Conservation (phyloP, 2,113 vertebrate species). For the Falcunculus frontatus region DNA sequence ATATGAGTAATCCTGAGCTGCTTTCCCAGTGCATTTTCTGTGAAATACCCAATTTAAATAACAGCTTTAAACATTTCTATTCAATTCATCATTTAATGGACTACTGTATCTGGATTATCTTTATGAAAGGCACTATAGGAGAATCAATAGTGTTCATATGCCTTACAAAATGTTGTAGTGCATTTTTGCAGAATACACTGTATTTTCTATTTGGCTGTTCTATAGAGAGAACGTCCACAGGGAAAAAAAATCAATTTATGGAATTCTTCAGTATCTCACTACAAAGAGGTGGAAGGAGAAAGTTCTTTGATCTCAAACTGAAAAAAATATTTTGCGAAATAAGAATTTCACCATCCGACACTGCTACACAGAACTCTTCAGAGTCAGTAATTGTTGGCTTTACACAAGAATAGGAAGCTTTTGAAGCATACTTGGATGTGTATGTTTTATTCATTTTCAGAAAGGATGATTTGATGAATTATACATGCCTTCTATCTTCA, state of each 20-base stretch:
- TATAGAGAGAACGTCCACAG: neutral
- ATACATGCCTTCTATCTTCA: neutral
- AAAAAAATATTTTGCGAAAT: neutral
- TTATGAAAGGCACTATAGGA: neutral
- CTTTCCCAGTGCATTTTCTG: neutral
- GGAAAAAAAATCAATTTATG: neutral
- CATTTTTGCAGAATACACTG: neutral
- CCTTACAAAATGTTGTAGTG: neutral
- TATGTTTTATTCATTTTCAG: slow-evolving; percentile 50
- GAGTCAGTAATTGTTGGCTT: slow-evolving; percentile 19
- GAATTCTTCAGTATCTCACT: neutral
- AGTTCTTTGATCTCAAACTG: neutral
- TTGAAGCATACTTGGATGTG: neutral
- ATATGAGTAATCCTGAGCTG: neutral
- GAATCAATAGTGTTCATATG: neutral
- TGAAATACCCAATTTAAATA: neutral
- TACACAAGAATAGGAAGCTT: neutral
- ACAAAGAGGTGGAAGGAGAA: neutral
- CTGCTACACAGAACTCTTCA: neutral
- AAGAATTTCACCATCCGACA: neutral
- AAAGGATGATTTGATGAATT: slow-evolving; percentile 43
- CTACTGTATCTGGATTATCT: neutral
- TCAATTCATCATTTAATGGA: neutral
- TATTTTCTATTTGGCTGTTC: neutral
- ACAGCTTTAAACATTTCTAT: neutral